Conservation (phyloP, 37 sponge, comb jelly and placozoan species). For the Hexactinellida sp. region DNA sequence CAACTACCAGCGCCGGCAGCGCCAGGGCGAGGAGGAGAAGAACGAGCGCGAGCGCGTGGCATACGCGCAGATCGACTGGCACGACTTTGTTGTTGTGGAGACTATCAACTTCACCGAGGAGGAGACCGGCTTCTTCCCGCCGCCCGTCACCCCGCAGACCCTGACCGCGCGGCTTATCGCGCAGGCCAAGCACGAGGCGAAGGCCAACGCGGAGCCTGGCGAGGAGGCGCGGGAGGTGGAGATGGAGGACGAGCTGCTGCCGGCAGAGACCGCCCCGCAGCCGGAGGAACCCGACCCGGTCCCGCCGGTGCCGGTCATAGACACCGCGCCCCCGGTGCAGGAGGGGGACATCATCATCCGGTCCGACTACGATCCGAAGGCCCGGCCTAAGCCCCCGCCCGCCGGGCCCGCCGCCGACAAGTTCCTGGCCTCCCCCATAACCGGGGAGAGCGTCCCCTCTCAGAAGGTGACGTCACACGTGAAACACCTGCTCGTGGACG, state of each 20-base stretch:
- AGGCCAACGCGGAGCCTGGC: not conserved
- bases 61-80: conserved; percentile 94
- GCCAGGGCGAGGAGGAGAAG: conserved; percentile 61
- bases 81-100: conserved; percentile 94
- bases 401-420: conserved; percentile 22
- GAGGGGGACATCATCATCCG: conserved; percentile 38
- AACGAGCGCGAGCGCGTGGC: conserved; percentile 82
- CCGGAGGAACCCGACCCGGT: conserved; percentile 20
- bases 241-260: conserved; percentile 61
- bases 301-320: not conserved
- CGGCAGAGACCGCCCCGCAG: not conserved
- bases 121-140: conserved; percentile 79
- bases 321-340: conserved; percentile 18
- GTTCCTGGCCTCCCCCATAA: conserved; percentile 81
- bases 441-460: conserved; percentile 77
- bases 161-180: conserved; percentile 72
- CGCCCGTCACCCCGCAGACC: conserved; percentile 77
- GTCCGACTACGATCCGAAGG: conserved; percentile 85
- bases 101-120: conserved; percentile 80
- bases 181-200: conserved; percentile 69
- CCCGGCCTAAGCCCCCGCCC: not conserved
- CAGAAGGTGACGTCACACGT: conserved; percentile 33
- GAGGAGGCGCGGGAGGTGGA: conserved; percentile 72
- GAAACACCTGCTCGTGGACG: conserved; percentile 50
- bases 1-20: conserved; percentile 50